Base-by-base conservation (phyloP, 1,140 invertebrate species). In the Drosophila melanica region DNA sequence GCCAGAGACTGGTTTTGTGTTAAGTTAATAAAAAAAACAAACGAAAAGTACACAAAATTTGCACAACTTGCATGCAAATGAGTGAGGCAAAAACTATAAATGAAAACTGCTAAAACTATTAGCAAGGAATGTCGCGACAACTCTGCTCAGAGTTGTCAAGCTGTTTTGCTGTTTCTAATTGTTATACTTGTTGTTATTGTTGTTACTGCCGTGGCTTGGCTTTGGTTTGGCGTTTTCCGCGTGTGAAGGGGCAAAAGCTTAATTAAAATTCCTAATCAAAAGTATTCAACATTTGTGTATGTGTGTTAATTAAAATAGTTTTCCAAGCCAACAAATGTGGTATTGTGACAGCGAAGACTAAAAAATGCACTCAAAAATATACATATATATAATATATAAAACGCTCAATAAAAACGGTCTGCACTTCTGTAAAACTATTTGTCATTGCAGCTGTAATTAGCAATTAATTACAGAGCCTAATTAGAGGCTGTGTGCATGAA, bases 191-290 rank as follows among this genome's bases (percentile, higher is more conserved):
- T 73, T 77, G 57, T 79, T 71, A 37, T 48, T 62, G 39, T 50
- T 79, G 60, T 65, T 59, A 44, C 12, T 62, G 53, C 23, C 45
- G 39, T 48, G 41, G 57, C 47, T 62, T 18, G 30, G 47, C 48
- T 50, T 42, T 74, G 44, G 47, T 41, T 44, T 44, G 50, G 41
- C 41, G 54, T 65, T 79, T 66, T 69, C 57, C 80, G 81, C 74
- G 77, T 79, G 75, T 55, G 53, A 66, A 64, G 73, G 76, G 77
- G 75, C 75, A 84, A 81, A 91, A 90, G 73, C 91, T 91, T 91
- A 91, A 91, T 91, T 91, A 91, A 91, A 91, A 91, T 91, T 91
- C 81, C 90, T 80, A 84, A 86, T 91, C 90, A 76, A 81, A 84
- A 91, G 87, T 91, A 77, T 82, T 87, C 65, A 82, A 68, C 85